Evolutionary conservation across 2,888 invertebrate species (phyloP).

Genomic region (Eledone cirrhosa): DNA sequence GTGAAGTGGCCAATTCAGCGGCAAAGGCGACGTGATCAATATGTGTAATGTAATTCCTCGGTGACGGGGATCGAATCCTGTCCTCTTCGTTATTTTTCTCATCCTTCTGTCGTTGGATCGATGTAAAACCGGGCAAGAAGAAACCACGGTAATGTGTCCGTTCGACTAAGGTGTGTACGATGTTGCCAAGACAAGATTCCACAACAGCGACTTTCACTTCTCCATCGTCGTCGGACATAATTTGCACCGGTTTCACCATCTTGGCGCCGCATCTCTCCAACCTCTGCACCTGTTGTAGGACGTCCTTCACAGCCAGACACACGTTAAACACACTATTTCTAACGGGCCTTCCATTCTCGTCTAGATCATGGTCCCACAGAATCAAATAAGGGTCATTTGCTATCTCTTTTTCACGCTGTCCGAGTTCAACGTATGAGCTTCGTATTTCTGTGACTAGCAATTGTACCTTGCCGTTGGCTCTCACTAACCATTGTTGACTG

Average conservation of each 20-base stretch:
- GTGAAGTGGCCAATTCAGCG: slow-evolving; percentile 60
- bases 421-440: background rate
- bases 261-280: slow-evolving; percentile 49
- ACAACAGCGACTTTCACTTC: slow-evolving; percentile 63
- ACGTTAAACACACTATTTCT: slow-evolving; percentile 62
- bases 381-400: slow-evolving; percentile 12
- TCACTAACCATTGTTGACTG: slow-evolving; percentile 9
- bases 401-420: background rate
- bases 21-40: slow-evolving; percentile 68
- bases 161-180: slow-evolving; percentile 68
- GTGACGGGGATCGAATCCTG: too few species aligned
- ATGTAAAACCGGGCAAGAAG: slow-evolving; percentile 66
- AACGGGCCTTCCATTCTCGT: too few species aligned
- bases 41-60: background rate
- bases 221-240: slow-evolving; percentile 57
- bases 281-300: slow-evolving; percentile 47
- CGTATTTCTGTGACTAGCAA: background rate
- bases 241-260: slow-evolving; percentile 54
- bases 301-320: slow-evolving; percentile 64
- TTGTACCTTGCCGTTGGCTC: background rate
- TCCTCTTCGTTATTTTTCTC: background rate
- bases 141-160: slow-evolving; percentile 61
- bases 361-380: background rate
- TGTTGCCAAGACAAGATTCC: slow-evolving; percentile 67
- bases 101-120: background rate